Evolutionary conservation across 2,113 vertebrate genomes (phyloP), one percentile per base, ranked within the genome.

Genomic region (Bos indicus): DNA sequence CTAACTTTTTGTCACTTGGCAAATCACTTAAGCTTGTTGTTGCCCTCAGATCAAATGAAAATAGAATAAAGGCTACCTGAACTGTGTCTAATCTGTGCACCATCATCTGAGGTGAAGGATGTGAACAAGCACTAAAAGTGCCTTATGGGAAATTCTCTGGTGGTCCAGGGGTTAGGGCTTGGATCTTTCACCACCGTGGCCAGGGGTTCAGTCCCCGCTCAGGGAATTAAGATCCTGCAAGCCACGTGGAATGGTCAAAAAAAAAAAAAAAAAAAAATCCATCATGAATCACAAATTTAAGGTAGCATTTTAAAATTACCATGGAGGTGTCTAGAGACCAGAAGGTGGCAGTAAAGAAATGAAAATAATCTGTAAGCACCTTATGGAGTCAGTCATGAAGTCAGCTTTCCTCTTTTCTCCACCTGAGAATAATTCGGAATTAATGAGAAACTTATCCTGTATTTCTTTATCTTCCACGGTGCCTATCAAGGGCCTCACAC

Each of bases 301-400:
- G 21, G 71, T 26, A n/a, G 14, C n/a, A 52, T 92, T 95, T 80
- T 71, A 5, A 85, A 82, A 83, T 56, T 33, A 30, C 48, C 25
- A 0, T 7, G 0, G 62, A 97, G 80, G 52, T 54, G 16, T 56
- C 2, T 59, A 60, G 88, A 52, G 88, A 91, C 98, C 99, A 99
- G 98, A 97, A 99, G 99, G 95, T 98, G 99, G 98, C 98, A 98
- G 98, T 98, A 98, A 97, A 98, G 96, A 97, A 54, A 64, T 3
- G 21, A 84, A 54, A 30, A 95, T 85, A 33, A 33, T 96, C 36
- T 82, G 3, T 5, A 80, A 40, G 57, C 7, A 33, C 7, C 1
- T 17, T 21, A 6, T 10, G 26, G 82, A 85, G 59, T 83, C 28
- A 26, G n/a, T 30, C 54, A 48, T 43, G 11, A 67, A 23, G 36